Conservation (phyloP, 2,113 vertebrate genomes). For the Barnardius zonarius region DNA sequence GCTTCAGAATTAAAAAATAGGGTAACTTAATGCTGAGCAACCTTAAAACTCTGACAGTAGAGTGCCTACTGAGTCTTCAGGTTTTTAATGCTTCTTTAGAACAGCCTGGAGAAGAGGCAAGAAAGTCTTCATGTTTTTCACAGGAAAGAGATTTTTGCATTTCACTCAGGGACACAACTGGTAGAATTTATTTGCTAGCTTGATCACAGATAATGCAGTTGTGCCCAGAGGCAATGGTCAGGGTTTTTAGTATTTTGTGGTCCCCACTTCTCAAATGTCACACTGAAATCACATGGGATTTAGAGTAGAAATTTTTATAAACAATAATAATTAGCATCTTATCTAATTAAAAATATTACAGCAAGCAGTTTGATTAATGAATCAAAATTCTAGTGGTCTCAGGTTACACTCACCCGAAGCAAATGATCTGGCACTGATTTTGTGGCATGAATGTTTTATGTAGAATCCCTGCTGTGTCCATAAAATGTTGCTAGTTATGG, state of each 20-base stretch:
- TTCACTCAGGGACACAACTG: not conserved
- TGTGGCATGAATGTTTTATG: not conserved
- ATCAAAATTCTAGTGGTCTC: not conserved
- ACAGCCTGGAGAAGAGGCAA: not conserved
- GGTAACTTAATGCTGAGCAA: not conserved
- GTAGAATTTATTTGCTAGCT: not conserved
- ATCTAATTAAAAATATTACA: not conserved
- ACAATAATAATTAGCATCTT: not conserved
- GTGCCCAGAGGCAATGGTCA: not conserved
- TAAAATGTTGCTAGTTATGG: not conserved
- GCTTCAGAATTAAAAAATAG: not conserved
- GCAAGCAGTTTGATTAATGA: not conserved
- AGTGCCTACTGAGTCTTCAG: not conserved
- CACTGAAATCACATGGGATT: not conserved
- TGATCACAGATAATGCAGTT: not conserved
- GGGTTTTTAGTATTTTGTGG: not conserved
- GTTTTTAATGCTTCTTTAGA: not conserved
- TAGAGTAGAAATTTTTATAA: not conserved
- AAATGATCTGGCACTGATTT: not conserved
- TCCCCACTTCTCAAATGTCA: not conserved
- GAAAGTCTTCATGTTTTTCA: not conserved
- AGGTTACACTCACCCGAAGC: not conserved
- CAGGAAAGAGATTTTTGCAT: not conserved
- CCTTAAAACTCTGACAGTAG: not conserved
- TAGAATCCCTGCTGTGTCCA: not conserved